A percentile compares a stretch with the other conserved stretches of the same genome.
Evolutionary conservation across 2,888 invertebrate genomes (phyloP).

Genomic region (Caenorhabditis virilis): DNA sequence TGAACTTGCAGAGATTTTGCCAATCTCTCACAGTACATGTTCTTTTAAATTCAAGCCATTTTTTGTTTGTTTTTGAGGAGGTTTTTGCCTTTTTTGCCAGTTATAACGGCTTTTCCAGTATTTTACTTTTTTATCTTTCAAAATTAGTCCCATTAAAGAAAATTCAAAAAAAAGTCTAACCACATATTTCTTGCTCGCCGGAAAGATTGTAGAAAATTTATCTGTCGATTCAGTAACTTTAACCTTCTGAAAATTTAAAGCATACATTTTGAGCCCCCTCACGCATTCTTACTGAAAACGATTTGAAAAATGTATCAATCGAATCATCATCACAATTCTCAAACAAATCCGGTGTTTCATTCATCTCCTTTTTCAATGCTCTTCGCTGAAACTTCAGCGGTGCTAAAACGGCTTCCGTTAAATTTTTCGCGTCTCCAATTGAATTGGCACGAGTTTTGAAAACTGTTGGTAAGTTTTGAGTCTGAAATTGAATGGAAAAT

Average conservation of each 20-base stretch:
- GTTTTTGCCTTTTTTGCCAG: too few species aligned
- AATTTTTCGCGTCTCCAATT: not conserved
- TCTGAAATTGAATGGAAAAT: conserved; percentile 3
- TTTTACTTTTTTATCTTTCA: too few species aligned
- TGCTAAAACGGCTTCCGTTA: conserved; percentile 9
- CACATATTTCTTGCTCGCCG: conserved; percentile 1
- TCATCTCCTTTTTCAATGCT: conserved; percentile 14
- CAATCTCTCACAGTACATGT: too few species aligned
- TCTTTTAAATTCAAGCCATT: too few species aligned
- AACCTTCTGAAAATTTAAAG: not conserved
- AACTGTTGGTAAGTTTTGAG: conserved; percentile 22
- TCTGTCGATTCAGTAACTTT: not conserved
- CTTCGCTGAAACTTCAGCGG: conserved; percentile 22
- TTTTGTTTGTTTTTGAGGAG: too few species aligned
- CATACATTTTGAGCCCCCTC: not conserved
- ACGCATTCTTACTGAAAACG: conserved; percentile 19
- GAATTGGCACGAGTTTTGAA: conserved; percentile 16
- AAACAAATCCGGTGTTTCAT: not conserved
- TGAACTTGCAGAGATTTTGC: too few species aligned
- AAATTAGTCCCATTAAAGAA: too few species aligned
- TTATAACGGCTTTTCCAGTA: too few species aligned
- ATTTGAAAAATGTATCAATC: conserved; percentile 18
- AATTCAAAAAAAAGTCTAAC: too few species aligned
- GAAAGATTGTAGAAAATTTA: not conserved
- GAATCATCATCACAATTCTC: conserved; percentile 5